Percentiles rank a stretch among this genome's conserved stretches.
Evolutionary conservation across 1,140 invertebrate species (phyloP).

Genomic region (Mycetomoellerius zeteki): DNA sequence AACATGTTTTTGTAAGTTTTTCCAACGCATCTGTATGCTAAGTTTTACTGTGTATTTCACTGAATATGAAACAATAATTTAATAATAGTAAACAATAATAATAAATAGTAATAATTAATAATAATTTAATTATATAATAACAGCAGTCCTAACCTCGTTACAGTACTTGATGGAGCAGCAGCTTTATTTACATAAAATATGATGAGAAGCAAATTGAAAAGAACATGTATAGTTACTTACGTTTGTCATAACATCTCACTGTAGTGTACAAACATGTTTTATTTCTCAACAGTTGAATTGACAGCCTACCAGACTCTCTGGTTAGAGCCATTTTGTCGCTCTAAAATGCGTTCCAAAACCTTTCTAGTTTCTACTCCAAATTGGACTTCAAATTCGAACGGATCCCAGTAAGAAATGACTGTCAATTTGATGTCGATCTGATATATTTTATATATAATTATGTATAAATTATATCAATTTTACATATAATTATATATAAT

Average conservation of each 20-base stretch:
- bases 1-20: background rate
- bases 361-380: too few species aligned
- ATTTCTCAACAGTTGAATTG: constrained; percentile 37
- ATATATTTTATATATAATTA: too few species aligned
- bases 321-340: constrained; percentile 48
- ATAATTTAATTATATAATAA: constrained; percentile 58
- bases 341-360: background rate
- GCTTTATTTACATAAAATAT: background rate
- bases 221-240: constrained; percentile 13
- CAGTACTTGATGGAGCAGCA: background rate
- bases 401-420: too few species aligned
- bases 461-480: too few species aligned
- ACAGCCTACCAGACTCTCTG: background rate
- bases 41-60: background rate
- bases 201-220: background rate
- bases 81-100: too few species aligned
- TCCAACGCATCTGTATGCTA: background rate
- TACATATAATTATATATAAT: too few species aligned
- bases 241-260: background rate
- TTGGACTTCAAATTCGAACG: too few species aligned
- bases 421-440: too few species aligned
- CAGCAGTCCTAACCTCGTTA: constrained; percentile 47
- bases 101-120: background rate
- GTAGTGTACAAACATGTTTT: background rate
- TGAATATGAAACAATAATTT: background rate